Evolutionary conservation across 2,888 invertebrate genomes (phyloP).

Genomic region (Eupithecia subfuscata): DNA sequence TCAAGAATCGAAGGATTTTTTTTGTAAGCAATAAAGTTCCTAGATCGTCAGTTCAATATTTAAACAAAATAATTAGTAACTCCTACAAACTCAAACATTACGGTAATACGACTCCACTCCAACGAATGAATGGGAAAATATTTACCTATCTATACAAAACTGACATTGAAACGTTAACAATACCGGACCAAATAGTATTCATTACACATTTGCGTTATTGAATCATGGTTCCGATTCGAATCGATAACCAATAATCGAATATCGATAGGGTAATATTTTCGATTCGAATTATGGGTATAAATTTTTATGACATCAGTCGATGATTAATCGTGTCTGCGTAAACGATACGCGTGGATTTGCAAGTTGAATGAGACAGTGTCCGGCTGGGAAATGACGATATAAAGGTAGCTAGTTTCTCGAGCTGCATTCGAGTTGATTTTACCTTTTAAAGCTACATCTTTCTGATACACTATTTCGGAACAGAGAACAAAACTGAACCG

Average conservation of each 20-base stretch:
- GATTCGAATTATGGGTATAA: conserved; percentile 70
- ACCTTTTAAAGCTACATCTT: neutral
- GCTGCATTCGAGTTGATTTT: neutral
- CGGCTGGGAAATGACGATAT: conserved; percentile 11
- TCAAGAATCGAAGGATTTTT: no score
- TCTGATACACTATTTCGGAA: neutral
- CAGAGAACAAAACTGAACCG: neutral
- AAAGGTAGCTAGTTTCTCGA: no score
- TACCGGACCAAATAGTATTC: conserved; percentile 51
- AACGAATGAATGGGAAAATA: neutral
- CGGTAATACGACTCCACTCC: neutral
- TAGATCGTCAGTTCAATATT: no score
- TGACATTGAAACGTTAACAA: neutral
- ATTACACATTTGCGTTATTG: conserved; percentile 68
- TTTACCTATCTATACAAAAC: neutral
- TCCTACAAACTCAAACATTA: neutral
- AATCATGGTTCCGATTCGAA: conserved; percentile 64
- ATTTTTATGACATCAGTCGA: conserved; percentile 63
- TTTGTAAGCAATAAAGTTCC: no score
- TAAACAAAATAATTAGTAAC: neutral
- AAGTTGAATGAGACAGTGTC: conserved; percentile 36
- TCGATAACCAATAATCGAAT: conserved; percentile 66
- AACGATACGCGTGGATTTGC: conserved; percentile 39
- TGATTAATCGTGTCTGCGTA: conserved; percentile 62
- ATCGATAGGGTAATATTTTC: conserved; percentile 62